Evolutionary conservation across 2,113 vertebrate genomes (phyloP).

Genomic region (Chionodraco myersi): DNA sequence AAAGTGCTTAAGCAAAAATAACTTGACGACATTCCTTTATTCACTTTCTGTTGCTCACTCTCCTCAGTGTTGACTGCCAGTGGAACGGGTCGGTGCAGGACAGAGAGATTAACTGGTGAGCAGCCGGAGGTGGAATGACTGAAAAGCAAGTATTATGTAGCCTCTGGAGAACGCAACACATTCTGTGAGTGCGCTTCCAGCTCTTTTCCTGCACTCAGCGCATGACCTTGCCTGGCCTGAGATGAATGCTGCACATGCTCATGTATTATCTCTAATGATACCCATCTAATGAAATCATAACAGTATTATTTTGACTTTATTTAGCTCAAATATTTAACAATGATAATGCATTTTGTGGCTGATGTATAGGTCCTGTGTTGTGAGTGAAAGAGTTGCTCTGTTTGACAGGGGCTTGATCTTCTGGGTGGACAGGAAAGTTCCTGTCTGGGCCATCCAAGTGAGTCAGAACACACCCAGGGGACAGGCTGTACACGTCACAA

Average conservation of each 20-base stretch:
- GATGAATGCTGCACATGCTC: not conserved
- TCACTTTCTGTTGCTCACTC: not conserved
- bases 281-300: no score
- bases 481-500: no score
- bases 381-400: slow-evolving; percentile 1
- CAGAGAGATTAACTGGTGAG: slow-evolving; percentile 84
- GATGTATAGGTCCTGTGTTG: not conserved
- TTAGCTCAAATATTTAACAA: no score
- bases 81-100: slow-evolving; percentile 75
- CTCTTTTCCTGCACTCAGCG: slow-evolving; percentile 2
- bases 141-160: not conserved
- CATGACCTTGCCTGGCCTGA: slow-evolving; percentile 12
- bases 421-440: slow-evolving; percentile 89
- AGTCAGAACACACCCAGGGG: slow-evolving; percentile 35
- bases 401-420: slow-evolving; percentile 81
- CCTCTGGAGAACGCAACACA: not conserved
- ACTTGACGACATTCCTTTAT: no score
- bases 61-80: slow-evolving; percentile 77
- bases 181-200: not conserved
- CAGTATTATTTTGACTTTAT: no score
- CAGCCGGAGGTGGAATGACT: slow-evolving; percentile 23
- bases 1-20: no score
- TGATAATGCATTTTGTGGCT: not conserved
- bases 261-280: no score
- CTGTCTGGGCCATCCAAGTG: slow-evolving; percentile 97